phyloP scores from a whole-genome alignment of 2,797 vertebrate genomes.

The Rhinogobio ventralis region DNA sequence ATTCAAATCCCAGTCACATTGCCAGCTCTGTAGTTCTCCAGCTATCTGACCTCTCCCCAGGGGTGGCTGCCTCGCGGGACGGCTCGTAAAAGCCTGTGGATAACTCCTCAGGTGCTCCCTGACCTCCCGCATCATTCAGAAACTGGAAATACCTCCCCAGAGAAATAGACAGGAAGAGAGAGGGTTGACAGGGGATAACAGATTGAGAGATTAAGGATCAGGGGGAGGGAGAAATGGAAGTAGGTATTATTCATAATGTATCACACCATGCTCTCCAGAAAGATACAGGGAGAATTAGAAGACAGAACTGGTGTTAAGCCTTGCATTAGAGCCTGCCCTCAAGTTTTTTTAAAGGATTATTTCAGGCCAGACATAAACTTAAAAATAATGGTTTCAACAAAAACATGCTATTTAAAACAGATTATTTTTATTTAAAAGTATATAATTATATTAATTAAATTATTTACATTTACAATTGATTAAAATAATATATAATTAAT shows the following conservation, averaged over 20 bases:
- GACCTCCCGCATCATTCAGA: conserved; percentile 35
- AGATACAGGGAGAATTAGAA: background rate
- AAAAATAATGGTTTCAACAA: background rate
- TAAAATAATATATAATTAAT: no score
- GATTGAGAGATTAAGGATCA: background rate
- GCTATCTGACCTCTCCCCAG: conserved; percentile 40
- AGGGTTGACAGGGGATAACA: background rate
- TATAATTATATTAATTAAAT: background rate
- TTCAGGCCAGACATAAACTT: background rate
- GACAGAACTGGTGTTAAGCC: background rate
- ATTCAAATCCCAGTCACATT: conserved; percentile 39
- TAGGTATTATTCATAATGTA: background rate
- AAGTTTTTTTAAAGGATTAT: background rate
- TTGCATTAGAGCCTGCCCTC: background rate
- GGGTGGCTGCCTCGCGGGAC: background rate
- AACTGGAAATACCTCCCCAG: conserved; percentile 25
- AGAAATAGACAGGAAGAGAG: background rate
- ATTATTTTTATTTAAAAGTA: background rate
- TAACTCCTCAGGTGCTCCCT: conserved; percentile 41
- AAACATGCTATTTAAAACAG: background rate
- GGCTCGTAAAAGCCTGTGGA: conserved; percentile 34
- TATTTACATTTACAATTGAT: no score
- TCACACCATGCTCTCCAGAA: background rate
- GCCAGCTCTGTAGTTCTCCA: background rate
- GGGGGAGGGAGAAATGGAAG: background rate